These are phyloP conservation scores for Drosophila parthenogenetica DNA, from an alignment of 2,888 invertebrate species.

Conservation along the genomic window DNA sequence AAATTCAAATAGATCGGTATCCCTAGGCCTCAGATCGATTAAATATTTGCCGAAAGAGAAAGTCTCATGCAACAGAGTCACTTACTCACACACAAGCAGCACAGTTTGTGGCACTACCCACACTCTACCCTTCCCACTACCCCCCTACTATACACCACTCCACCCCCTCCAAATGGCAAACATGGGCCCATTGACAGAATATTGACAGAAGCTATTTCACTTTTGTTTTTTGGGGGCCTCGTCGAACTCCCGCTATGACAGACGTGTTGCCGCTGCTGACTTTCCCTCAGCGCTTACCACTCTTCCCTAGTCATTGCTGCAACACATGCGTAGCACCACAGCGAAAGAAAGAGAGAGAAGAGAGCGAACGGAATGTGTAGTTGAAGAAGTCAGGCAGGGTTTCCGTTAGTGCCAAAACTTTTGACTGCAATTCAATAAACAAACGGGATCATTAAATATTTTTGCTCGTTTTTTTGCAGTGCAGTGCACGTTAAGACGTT, in stretches of 20 bases:
- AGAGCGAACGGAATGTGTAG: not conserved
- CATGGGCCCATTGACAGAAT: slow-evolving; percentile 82
- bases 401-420: slow-evolving; percentile 77
- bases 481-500: slow-evolving; percentile 20
- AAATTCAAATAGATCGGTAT: slow-evolving; percentile 39
- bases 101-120: not conserved
- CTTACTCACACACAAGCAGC: slow-evolving; percentile 1
- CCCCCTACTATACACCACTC: not conserved
- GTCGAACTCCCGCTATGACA: slow-evolving; percentile 46
- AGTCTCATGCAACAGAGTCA: slow-evolving; percentile 41
- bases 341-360: slow-evolving; percentile 43
- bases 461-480: slow-evolving; percentile 53
- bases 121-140: too few relatives aligned
- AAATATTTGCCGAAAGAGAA: slow-evolving; percentile 63
- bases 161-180: slow-evolving; percentile 41
- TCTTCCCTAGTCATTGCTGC: slow-evolving; percentile 30
- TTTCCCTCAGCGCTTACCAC: slow-evolving; percentile 18
- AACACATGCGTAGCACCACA: slow-evolving; percentile 52
- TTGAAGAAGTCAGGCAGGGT: slow-evolving; percentile 53
- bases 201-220: slow-evolving; percentile 83
- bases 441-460: slow-evolving; percentile 80
- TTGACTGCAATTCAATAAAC: slow-evolving; percentile 79
- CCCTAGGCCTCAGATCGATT: slow-evolving; percentile 58
- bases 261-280: slow-evolving; percentile 56
- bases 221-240: slow-evolving; percentile 59